phyloP scores from a whole-genome alignment of 2,888 invertebrate genomes.

The Digitonthophagus gazella region DNA sequence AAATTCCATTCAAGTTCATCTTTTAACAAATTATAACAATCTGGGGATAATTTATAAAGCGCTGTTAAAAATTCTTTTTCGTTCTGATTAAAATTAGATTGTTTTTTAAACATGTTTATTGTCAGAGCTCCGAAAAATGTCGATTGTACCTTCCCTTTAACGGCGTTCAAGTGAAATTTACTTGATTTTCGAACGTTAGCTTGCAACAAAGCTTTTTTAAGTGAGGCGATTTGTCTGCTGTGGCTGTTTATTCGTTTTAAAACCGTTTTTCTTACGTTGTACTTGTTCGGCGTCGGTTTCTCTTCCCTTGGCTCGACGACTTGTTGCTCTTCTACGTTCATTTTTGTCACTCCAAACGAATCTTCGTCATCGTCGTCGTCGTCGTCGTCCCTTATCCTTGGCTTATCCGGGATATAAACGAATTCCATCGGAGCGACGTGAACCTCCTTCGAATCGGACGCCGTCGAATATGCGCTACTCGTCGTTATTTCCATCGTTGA shows the following conservation, averaged over 20 bases:
- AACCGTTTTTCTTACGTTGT: constrained; percentile 34
- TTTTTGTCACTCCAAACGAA: not conserved
- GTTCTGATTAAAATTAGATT: constrained; percentile 38
- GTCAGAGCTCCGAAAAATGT: constrained; percentile 42
- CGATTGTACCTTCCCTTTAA: constrained; percentile 42
- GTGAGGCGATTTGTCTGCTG: constrained; percentile 43
- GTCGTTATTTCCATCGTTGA: constrained; percentile 12
- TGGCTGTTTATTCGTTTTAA: constrained; percentile 43
- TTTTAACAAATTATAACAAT: constrained; percentile 42
- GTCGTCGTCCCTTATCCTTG: not conserved
- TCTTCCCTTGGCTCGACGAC: not conserved
- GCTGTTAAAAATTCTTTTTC: constrained; percentile 45
- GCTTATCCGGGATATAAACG: constrained; percentile 21
- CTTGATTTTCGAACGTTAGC: constrained; percentile 24
- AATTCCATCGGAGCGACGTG: constrained; percentile 20
- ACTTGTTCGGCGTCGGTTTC: not conserved
- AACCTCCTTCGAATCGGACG: not conserved
- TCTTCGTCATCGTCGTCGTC: not conserved
- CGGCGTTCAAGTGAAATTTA: constrained; percentile 35
- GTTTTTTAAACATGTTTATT: constrained; percentile 40
- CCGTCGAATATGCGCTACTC: not conserved
- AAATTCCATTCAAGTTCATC: constrained; percentile 45
- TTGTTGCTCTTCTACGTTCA: not conserved
- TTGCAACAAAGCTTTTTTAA: constrained; percentile 41
- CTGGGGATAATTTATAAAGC: constrained; percentile 43